These are phyloP conservation scores for Phaonia tiefii DNA, from an alignment of 2,888 invertebrate species.

Conservation along the genomic window DNA sequence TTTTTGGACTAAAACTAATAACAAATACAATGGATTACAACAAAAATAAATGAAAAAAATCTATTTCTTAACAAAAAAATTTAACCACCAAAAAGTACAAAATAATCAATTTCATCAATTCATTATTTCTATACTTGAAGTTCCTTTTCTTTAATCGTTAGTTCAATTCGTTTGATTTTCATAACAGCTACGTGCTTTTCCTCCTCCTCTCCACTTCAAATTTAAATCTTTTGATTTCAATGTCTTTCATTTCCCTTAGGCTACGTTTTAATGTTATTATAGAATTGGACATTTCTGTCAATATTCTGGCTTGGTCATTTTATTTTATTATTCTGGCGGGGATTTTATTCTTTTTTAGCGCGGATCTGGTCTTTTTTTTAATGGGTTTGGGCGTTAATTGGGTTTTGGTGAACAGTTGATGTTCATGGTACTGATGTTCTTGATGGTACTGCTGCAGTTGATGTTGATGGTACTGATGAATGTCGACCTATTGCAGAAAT, in stretches of 20 bases:
- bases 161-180: conserved; percentile 33
- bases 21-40: no score
- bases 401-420: background rate
- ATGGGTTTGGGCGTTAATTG: background rate
- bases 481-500: background rate
- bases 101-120: no score
- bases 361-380: no score
- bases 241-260: conserved; percentile 12
- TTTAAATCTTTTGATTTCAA: conserved; percentile 3
- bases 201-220: conserved; percentile 17
- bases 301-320: no score
- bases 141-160: conserved; percentile 1
- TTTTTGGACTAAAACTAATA: no score
- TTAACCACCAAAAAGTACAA: no score
- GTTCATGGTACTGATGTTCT: background rate
- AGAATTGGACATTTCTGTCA: background rate
- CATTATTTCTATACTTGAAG: conserved; percentile 5
- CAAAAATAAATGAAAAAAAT: no score
- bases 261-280: conserved; percentile 4
- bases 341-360: no score
- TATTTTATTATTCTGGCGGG: no score
- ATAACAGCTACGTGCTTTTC: conserved; percentile 1
- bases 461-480: background rate
- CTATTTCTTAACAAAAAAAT: no score
- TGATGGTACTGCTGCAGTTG: conserved; percentile 1